Evolutionary conservation across 2,113 vertebrate genomes (phyloP).

Genomic region (Dolichotis patagonum): DNA sequence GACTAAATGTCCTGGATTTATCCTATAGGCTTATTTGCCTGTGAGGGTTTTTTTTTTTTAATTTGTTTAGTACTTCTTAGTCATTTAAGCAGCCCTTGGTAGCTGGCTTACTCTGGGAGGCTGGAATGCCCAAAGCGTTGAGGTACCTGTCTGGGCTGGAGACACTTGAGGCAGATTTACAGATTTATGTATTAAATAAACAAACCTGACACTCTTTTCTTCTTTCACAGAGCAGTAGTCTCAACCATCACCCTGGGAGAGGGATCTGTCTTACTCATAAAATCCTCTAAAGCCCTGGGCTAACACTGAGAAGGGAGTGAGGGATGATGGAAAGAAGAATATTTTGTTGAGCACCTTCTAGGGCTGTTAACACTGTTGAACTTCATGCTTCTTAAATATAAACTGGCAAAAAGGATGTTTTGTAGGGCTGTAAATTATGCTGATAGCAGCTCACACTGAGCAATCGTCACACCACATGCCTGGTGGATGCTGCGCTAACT

Average conservation of each 20-base stretch:
- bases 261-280: neutral
- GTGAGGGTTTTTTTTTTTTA: neutral
- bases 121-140: neutral
- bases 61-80: neutral
- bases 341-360: neutral
- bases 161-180: neutral
- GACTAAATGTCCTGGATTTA: neutral
- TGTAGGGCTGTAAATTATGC: neutral
- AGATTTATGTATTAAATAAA: neutral
- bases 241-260: neutral
- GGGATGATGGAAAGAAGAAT: neutral
- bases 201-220: neutral
- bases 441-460: neutral
- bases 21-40: neutral
- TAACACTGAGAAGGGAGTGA: neutral
- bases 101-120: neutral
- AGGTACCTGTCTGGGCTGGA: neutral
- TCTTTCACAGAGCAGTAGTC: neutral
- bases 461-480: fast-evolving
- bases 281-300: neutral
- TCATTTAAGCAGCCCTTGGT: slow-evolving; percentile 47
- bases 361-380: neutral
- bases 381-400: neutral
- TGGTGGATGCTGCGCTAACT: neutral
- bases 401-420: neutral